Conservation (phyloP, 2,113 vertebrate species). For the Merops nubicus region DNA sequence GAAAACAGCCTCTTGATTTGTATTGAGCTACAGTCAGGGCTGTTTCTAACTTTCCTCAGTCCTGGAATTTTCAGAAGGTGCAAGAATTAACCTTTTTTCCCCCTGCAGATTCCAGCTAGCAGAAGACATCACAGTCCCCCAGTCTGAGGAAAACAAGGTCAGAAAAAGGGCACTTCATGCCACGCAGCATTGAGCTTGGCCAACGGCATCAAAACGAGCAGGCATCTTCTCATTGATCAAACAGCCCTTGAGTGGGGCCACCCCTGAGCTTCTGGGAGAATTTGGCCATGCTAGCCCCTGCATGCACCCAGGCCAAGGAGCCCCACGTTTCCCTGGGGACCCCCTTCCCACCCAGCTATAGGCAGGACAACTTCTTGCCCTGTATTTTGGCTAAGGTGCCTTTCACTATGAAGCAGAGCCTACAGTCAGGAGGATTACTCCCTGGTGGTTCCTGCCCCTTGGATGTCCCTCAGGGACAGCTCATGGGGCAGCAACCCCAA, state of each 20-base stretch:
- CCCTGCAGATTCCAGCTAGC: background rate
- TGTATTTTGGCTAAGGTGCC: background rate
- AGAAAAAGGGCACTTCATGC: background rate
- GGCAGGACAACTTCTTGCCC: background rate
- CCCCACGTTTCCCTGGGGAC: accelerated
- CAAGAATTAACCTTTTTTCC: background rate
- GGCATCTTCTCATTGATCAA: background rate
- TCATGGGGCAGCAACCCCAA: background rate
- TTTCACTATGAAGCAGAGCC: background rate
- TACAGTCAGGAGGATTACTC: background rate
- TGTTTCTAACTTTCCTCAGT: background rate
- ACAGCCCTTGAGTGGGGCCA: background rate
- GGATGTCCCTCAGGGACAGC: background rate
- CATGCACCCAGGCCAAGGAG: background rate
- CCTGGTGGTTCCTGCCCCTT: background rate
- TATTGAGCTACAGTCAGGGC: background rate
- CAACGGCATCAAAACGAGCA: background rate
- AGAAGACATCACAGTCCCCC: background rate
- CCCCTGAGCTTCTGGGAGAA: accelerated
- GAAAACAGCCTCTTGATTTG: background rate
- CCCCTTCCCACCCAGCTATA: background rate
- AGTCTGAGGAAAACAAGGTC: background rate
- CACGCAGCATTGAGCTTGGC: background rate
- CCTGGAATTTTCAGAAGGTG: background rate
- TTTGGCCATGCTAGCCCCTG: accelerated